Conservation (phyloP, 2,797 vertebrate genomes). For the Podarcis siculus region DNA sequence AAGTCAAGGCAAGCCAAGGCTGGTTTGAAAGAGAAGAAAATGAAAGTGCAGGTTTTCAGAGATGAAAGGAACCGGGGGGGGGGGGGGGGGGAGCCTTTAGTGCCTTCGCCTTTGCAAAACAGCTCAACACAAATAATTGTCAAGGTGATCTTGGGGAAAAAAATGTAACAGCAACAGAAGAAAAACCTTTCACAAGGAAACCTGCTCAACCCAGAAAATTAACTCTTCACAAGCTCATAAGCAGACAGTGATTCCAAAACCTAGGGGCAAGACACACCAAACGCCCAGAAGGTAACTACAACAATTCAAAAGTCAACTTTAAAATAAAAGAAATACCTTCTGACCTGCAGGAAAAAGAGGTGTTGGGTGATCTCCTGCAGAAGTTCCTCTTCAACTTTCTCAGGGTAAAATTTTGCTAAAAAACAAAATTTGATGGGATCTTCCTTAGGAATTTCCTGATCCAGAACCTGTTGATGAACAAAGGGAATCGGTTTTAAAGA, state of each 20-base stretch:
- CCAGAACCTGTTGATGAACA: conserved; percentile 83
- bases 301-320: not conserved
- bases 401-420: conserved; percentile 94
- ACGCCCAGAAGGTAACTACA: too few relatives aligned
- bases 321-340: conserved; percentile 41
- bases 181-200: not conserved
- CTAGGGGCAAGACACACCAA: too few relatives aligned
- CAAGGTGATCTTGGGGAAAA: not conserved
- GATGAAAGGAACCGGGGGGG: not conserved
- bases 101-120: conserved; percentile 39
- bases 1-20: conserved; percentile 58
- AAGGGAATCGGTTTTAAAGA: not conserved
- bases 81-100: not conserved
- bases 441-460: conserved; percentile 95
- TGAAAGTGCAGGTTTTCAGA: conserved; percentile 24
- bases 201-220: not conserved
- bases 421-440: conserved; percentile 92
- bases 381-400: conserved; percentile 93
- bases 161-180: too few relatives aligned
- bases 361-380: conserved; percentile 96
- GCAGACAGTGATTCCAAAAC: too few relatives aligned
- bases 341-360: conserved; percentile 95
- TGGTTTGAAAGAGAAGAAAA: conserved; percentile 47
- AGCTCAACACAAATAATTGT: conserved; percentile 16
- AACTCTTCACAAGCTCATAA: not conserved